Conservation (phyloP, 2,113 vertebrate genomes). For the Pelvicachromis taeniatus region DNA sequence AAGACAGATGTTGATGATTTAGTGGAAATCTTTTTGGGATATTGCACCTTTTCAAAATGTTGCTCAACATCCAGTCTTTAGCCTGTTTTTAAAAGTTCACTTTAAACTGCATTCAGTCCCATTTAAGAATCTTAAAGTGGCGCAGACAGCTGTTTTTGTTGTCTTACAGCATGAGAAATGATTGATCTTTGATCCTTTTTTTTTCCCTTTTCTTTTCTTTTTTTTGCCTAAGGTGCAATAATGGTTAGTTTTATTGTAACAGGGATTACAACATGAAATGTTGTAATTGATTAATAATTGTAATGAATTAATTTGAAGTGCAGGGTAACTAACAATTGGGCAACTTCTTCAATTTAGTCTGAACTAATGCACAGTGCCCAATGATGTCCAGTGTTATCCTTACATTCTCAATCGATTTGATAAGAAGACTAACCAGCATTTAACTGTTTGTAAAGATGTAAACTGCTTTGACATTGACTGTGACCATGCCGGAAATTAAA, state of each 20-base stretch:
- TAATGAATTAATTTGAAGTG: too few relatives aligned
- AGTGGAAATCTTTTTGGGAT: neutral
- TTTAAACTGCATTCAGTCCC: neutral
- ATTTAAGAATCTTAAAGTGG: neutral
- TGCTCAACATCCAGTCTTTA: neutral
- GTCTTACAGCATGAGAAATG: neutral
- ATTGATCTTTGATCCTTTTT: neutral
- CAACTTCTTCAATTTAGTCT: neutral
- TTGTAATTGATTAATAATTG: too few relatives aligned
- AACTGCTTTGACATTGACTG: neutral
- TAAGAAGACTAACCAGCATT: neutral
- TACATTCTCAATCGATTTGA: neutral
- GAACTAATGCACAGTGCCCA: neutral
- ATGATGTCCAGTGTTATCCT: neutral
- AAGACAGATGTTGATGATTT: neutral
- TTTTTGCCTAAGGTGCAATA: neutral
- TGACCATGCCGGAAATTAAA: neutral
- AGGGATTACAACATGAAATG: neutral
- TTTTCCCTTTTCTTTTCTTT: accelerated
- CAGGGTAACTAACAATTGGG: neutral
- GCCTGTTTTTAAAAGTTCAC: neutral
- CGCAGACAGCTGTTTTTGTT: too few relatives aligned
- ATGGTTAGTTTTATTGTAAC: neutral
- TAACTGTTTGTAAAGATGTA: neutral
- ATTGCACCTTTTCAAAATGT: neutral